Base-by-base conservation (phyloP, 2,113 vertebrate genomes). In the Hemichromis elongatus region DNA sequence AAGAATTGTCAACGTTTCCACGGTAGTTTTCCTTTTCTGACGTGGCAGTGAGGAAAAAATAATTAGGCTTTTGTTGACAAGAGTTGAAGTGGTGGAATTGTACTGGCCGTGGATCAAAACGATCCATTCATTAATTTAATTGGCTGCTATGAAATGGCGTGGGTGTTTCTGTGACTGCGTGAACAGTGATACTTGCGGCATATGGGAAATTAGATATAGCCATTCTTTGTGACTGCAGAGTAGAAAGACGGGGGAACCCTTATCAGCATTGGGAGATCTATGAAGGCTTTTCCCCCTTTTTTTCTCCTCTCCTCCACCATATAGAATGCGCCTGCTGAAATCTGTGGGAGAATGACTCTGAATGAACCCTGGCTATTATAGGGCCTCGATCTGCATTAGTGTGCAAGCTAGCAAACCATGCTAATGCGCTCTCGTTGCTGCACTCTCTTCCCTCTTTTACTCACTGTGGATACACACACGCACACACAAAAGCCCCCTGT, bases 401-500 rank as follows among this genome's bases (percentile, higher is more conserved):
- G 93, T 94, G 94, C 91, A 94, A 80, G 92, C 93, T 92, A 92
- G 90, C 88, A 92, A 92, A 87, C 90, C 92, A 91, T 92, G 90
- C 93, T 93, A 91, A 95, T 92, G 93, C 14, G 21, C 89, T 61
- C 81, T 81, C 24, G 2, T 68, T n/a, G 45, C 73, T 45, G 68
- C 81, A 21, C 89, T 66, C 83, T 50, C 80, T 81, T 54, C 45
- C 30, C 77, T 84, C 86, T 61, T 82, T 88, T 85, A 66, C 42
- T 81, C 81, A 61, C 82, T 7, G 9, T 68, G 79, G 82, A 82
- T 82, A 88, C 86, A 87, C 77, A 81, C 55, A 79, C 57, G 82
- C 66, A 84, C 45, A 70, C 88, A 98, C 96, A 98, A 98, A 97
- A 96, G 92, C 93, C 92, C 91, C 90, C 95, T 96, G 96, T 98